These are phyloP conservation scores for Pelusios castaneus DNA, from an alignment of 2,113 vertebrate species.

Conservation along the genomic window DNA sequence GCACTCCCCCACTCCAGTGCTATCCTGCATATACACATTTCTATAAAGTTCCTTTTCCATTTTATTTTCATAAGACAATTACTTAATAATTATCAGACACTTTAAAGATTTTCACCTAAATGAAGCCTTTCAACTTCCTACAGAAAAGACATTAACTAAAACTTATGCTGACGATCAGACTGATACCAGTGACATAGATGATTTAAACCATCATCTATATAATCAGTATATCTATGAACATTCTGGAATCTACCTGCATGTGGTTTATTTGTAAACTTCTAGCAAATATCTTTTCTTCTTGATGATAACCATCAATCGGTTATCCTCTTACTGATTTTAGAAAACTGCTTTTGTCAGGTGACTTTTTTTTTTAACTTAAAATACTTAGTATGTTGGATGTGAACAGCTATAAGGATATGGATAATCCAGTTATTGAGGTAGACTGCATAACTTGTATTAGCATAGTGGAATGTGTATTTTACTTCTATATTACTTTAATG, in stretches of 20 bases:
- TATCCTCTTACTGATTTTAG: not conserved
- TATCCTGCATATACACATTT: not conserved
- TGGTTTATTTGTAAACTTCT: not conserved
- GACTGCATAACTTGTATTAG: rapidly evolving
- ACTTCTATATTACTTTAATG: not conserved
- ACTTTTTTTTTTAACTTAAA: not conserved
- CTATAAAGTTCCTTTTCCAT: not conserved
- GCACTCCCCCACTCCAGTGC: not conserved
- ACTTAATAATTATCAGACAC: not conserved
- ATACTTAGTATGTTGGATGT: not conserved
- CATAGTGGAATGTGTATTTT: not conserved
- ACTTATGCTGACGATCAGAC: not conserved
- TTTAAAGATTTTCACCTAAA: not conserved
- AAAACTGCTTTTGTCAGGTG: not conserved
- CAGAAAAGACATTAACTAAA: not conserved
- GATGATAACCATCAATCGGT: not conserved
- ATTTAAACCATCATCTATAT: not conserved
- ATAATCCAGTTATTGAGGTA: not conserved
- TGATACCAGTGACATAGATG: not conserved
- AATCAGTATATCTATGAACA: not conserved
- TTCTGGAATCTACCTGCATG: not conserved
- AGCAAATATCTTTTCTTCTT: not conserved
- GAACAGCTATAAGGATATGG: not conserved
- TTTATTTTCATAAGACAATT: not conserved
- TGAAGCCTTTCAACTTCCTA: not conserved